Evolutionary conservation across 2,888 invertebrate species (phyloP).

Genomic region (Spodoptera exigua): DNA sequence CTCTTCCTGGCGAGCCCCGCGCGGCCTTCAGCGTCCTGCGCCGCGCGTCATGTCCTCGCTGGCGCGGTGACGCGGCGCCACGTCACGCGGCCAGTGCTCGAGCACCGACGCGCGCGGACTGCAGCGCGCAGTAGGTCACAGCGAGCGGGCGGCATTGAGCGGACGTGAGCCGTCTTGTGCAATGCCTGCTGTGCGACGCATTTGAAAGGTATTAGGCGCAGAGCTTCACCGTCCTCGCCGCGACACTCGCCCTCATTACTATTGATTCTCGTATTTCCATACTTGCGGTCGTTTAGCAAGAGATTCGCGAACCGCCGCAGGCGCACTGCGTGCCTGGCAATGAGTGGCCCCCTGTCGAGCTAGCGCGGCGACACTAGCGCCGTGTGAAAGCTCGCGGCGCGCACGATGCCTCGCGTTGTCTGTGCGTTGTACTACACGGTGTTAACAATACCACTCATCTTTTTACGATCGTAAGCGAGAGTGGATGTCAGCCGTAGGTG

Average conservation of each 20-base stretch:
- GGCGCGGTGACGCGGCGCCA: neutral
- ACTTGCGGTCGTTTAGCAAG: neutral
- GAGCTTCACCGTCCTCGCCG: neutral
- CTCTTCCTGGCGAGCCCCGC: constrained; percentile 11
- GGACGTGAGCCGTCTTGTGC: constrained; percentile 3
- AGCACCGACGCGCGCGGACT: neutral
- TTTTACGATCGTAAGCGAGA: no score
- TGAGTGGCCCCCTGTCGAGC: constrained; percentile 16
- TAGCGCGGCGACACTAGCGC: constrained; percentile 1
- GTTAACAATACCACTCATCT: no score
- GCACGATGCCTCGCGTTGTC: no score
- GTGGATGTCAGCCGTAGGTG: no score
- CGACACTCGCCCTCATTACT: constrained; percentile 7
- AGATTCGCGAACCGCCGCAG: constrained; percentile 16
- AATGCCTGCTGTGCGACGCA: no score
- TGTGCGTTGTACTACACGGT: no score
- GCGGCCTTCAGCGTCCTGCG: constrained; percentile 12
- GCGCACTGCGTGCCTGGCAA: constrained; percentile 16
- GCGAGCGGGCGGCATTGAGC: constrained; percentile 41
- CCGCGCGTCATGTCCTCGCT: neutral
- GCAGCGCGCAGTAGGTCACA: constrained; percentile 35
- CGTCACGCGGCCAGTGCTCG: neutral
- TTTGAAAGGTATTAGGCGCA: neutral
- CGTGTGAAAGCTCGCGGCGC: constrained; percentile 24
- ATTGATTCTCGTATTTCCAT: constrained; percentile 3